Evolutionary conservation across 2,797 vertebrate genomes (phyloP), one percentile per base, ranked within the genome.

Genomic region (Centropyge bicolor): DNA sequence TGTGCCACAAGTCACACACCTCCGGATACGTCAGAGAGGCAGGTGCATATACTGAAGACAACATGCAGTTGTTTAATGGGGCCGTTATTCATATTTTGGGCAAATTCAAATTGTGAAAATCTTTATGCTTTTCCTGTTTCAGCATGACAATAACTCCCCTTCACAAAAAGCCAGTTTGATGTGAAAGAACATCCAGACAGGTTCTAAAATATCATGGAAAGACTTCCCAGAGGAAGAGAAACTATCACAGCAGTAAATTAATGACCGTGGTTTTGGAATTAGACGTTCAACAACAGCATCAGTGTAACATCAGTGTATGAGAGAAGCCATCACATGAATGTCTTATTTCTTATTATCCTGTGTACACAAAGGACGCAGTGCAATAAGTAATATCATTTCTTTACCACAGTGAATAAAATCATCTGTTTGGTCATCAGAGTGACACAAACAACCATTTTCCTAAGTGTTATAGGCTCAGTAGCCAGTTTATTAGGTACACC

Each of bases 101-200:
- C 35, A 12, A 41, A 40, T 67, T 24, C 20, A 31, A 31, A 31
- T 31, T 31, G 27, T 52, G 48, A n/a, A 52, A 51, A 36, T 51
- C 43, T 49, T 48, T 36, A 24, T 9, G 35, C 35, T 40, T 19
- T n/a, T n/a, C n/a, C n/a, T n/a, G n/a, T n/a, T n/a, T 41, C 22
- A 68, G 13, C 38, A 19, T n/a, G 19, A 52, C 24, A 31, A 31
- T 24, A 31, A 8, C 17, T 6, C 45, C 45, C 14, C 6, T 19
- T 10, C 36, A 54, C 51, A 68, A 68, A 68, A 24, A 20, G 36
- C 41, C 41, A 62, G 36, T 41, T 41, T 62, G 57, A 20, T 45
- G 41, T 19, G 41, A 5, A 46, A 35, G 17, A 64, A 48, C 10
- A 1, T 31, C 11, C 5, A 20, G 61, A 10, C 6, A 46, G 27